Percentiles rank a stretch among this genome's conserved stretches.
Conservation (phyloP, 1,140 invertebrate species). For the Cardiocondyla obscurior region DNA sequence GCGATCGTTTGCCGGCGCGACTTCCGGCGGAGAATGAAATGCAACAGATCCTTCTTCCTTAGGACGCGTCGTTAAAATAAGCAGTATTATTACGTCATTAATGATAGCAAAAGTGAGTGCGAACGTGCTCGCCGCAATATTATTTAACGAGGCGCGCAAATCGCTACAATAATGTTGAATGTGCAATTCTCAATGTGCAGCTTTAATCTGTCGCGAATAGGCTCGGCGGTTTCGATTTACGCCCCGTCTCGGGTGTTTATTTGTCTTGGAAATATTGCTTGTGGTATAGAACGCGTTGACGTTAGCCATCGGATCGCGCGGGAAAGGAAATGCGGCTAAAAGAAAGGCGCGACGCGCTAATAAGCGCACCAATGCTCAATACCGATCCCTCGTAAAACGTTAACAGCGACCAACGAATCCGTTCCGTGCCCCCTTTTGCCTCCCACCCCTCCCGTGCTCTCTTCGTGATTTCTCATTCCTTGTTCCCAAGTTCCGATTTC, state of each 20-base stretch:
- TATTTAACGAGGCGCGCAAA: conserved; percentile 13
- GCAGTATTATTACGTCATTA: conserved; percentile 48
- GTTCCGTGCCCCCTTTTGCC: conserved; percentile 16
- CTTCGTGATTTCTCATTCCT: conserved; percentile 6
- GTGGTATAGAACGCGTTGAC: conserved; percentile 14
- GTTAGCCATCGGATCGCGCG: conserved; percentile 24
- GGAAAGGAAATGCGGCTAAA: conserved; percentile 1
- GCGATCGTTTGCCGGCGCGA: not conserved
- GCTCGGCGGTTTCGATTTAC: conserved; percentile 18
- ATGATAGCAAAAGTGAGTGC: not conserved
- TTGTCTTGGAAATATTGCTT: not conserved
- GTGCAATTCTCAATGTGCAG: conserved; percentile 39
- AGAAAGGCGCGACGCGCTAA: not conserved
- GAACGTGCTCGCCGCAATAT: not conserved
- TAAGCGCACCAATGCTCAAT: conserved; percentile 60
- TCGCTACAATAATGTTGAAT: conserved; percentile 17
- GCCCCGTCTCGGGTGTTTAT: not conserved
- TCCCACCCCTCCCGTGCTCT: not conserved
- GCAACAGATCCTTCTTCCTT: conserved; percentile 25
- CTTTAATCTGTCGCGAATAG: conserved; percentile 36
- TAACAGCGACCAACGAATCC: conserved; percentile 56
- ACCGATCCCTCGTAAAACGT: conserved; percentile 51
- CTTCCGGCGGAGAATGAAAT: not conserved
- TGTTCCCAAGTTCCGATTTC: conserved; percentile 53
- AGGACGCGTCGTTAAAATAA: conserved; percentile 16